Conservation (phyloP, 2,797 vertebrate genomes). For the Petrocephalus schoutedeni region DNA sequence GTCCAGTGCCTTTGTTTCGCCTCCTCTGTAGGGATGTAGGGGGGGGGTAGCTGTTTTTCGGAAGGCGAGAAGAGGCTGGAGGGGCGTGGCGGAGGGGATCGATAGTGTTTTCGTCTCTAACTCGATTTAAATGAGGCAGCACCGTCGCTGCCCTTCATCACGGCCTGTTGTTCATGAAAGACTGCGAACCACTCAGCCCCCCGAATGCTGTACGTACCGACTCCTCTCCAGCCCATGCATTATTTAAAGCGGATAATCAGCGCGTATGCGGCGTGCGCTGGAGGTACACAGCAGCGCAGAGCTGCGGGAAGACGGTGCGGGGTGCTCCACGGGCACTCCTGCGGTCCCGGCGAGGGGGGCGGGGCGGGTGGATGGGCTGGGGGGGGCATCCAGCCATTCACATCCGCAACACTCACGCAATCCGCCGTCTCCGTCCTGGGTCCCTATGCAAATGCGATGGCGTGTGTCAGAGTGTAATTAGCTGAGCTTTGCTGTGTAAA, state of each 20-base stretch:
- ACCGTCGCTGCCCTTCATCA: constrained; percentile 61
- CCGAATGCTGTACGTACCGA: constrained; percentile 55
- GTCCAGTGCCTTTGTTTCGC: constrained; percentile 64
- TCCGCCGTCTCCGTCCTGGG: constrained; percentile 36
- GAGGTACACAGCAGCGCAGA: constrained; percentile 63
- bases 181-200: constrained; percentile 52
- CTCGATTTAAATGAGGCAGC: constrained; percentile 66
- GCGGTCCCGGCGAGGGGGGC: constrained; percentile 54
- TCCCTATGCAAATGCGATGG: constrained; percentile 34
- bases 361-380: constrained; percentile 39
- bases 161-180: constrained; percentile 64
- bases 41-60: constrained; percentile 46
- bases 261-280: constrained; percentile 65
- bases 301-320: constrained; percentile 63
- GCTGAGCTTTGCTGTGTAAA: constrained; percentile 48
- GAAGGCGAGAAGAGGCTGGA: constrained; percentile 55
- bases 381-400: constrained; percentile 38
- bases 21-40: constrained; percentile 54
- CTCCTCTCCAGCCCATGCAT: constrained; percentile 60
- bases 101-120: constrained; percentile 63
- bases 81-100: constrained; percentile 50
- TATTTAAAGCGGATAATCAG: constrained; percentile 69
- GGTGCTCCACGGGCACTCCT: constrained; percentile 55
- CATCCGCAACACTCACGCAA: constrained; percentile 42
- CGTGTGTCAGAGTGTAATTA: constrained; percentile 54